Evolutionary conservation across 2,888 invertebrate species (phyloP).

Genomic region (Drosophila acutilabella): DNA sequence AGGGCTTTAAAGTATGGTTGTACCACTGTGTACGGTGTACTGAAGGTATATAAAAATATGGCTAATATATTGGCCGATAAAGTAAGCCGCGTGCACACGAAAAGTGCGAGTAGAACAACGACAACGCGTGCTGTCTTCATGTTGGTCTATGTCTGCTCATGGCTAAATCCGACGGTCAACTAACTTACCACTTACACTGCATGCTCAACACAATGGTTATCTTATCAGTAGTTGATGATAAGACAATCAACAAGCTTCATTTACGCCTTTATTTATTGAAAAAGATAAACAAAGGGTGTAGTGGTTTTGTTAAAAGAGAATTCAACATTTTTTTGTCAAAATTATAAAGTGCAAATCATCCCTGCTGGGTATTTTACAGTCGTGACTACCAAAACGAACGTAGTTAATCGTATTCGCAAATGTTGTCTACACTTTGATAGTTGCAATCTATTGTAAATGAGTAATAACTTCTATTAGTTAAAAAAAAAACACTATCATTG

Average conservation of each 20-base stretch:
- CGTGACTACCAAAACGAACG: no score
- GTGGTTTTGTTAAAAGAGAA: not conserved
- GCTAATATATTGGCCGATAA: constrained; percentile 18
- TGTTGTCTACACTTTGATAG: not conserved
- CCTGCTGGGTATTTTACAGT: no score
- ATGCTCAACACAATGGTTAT: not conserved
- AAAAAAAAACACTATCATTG: not conserved
- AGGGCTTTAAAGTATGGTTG: constrained; percentile 13
- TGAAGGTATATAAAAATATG: constrained; percentile 12
- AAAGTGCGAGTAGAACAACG: constrained; percentile 5
- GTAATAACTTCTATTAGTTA: not conserved
- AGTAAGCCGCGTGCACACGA: not conserved
- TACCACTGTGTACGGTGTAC: constrained; percentile 11
- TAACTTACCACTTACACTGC: not conserved
- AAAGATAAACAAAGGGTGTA: not conserved
- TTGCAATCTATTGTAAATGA: not conserved
- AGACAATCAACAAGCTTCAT: not conserved
- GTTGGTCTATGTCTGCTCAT: constrained; percentile 14
- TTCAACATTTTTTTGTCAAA: no score
- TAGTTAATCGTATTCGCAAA: not conserved
- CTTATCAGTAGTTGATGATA: constrained; percentile 10
- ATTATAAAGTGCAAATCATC: no score
- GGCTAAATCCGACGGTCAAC: constrained; percentile 17
- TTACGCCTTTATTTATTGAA: not conserved
- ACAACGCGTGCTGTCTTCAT: constrained; percentile 15